Conservation (phyloP, 2,888 invertebrate genomes). For the Clitarchus hookeri region DNA sequence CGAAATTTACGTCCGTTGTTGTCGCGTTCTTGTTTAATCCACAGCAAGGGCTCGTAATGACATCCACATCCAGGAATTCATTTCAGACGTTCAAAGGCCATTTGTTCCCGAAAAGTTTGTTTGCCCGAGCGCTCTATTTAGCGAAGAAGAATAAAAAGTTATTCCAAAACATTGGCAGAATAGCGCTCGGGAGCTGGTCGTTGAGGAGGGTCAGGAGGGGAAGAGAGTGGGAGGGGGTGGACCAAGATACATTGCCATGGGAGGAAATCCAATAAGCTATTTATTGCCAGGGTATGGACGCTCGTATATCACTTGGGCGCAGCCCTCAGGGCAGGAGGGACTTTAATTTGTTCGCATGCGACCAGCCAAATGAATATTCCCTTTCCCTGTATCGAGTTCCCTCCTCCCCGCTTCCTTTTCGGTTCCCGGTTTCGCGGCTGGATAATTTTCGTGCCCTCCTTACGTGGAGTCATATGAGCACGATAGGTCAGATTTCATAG, state of each 20-base stretch:
- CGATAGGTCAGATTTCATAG: too few relatives aligned
- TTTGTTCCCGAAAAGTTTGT: not conserved
- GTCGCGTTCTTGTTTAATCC: not conserved
- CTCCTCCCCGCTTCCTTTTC: not conserved
- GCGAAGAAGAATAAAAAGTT: not conserved
- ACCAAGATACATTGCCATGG: not conserved
- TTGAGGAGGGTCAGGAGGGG: too few relatives aligned
- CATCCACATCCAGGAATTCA: not conserved
- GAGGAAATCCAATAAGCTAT: conserved; percentile 14
- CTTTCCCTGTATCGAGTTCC: not conserved
- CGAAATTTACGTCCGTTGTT: not conserved
- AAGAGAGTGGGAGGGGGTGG: not conserved
- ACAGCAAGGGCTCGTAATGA: not conserved
- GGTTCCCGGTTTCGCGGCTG: not conserved
- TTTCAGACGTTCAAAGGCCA: not conserved
- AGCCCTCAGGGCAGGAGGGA: not conserved
- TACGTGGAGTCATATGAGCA: not conserved
- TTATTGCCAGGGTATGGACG: conserved; percentile 3
- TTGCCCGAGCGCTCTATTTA: not conserved
- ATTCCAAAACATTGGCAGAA: conserved; percentile 8
- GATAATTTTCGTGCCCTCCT: not conserved
- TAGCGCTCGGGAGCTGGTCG: not conserved
- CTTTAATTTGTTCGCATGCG: conserved; percentile 1
- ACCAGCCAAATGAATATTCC: conserved; percentile 3
- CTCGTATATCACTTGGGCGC: conserved; percentile 9